Conservation (phyloP, 2,797 vertebrate genomes). For the Sebastes alutus region DNA sequence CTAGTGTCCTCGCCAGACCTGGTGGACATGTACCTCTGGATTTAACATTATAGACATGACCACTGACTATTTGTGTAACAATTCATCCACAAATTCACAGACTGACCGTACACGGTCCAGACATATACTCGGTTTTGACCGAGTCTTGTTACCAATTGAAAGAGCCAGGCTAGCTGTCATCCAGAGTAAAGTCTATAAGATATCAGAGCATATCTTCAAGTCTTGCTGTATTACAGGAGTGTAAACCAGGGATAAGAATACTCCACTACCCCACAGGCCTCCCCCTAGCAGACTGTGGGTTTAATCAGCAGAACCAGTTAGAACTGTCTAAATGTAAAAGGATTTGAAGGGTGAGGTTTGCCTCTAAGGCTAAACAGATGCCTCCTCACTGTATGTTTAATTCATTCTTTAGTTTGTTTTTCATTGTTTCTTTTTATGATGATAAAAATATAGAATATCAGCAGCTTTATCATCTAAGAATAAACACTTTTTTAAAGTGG, state of each 20-base stretch:
- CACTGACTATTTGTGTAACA: no score
- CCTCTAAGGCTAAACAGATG: neutral
- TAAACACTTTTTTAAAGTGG: neutral
- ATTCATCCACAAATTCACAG: no score
- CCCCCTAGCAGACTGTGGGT: neutral
- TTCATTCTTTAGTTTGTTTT: neutral
- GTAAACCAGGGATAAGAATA: neutral
- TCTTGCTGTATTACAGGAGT: neutral
- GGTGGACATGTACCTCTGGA: no score
- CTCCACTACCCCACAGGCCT: neutral
- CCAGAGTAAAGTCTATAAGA: neutral
- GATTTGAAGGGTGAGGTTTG: neutral
- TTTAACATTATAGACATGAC: no score
- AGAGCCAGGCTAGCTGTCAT: no score
- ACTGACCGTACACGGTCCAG: no score
- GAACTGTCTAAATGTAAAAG: neutral
- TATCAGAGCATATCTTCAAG: neutral
- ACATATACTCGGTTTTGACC: no score
- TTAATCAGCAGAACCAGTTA: neutral
- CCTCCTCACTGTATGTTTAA: neutral
- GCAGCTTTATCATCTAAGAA: conserved; percentile 1
- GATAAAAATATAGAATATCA: neutral
- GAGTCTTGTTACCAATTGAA: no score
- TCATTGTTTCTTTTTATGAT: neutral
- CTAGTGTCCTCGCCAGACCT: no score